These are phyloP conservation scores for Myxocyprinus asiaticus DNA, from an alignment of 2,113 vertebrate genomes.

Conservation along the genomic window DNA sequence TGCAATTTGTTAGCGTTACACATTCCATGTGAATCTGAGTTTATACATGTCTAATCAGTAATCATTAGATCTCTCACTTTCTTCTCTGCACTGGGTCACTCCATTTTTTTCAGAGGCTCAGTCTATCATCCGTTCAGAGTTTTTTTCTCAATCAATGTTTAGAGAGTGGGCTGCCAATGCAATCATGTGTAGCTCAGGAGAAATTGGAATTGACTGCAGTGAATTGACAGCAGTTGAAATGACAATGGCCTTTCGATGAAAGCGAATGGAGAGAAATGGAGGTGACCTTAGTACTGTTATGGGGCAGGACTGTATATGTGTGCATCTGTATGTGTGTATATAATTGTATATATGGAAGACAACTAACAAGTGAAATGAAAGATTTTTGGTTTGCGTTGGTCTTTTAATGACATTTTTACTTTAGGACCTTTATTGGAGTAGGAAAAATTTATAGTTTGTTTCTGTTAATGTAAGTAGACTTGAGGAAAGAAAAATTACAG, in stretches of 20 bases:
- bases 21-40: conserved; percentile 9
- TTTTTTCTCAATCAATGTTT: conserved; percentile 27
- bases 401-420: not conserved
- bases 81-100: not conserved
- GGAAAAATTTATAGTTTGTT: no score
- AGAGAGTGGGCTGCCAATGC: conserved; percentile 33
- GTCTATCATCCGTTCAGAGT: conserved; percentile 32
- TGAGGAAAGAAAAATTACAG: no score
- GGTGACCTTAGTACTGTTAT: conserved; percentile 20
- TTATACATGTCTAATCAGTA: conserved; percentile 33
- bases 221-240: conserved; percentile 26
- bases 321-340: conserved; percentile 44
- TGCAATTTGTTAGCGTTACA: conserved; percentile 29
- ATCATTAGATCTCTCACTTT: conserved; percentile 21
- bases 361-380: not conserved
- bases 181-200: conserved; percentile 12
- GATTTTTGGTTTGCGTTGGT: not conserved
- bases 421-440: no score
- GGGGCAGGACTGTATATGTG: conserved; percentile 39
- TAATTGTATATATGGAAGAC: not conserved
- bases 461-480: no score
- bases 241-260: conserved; percentile 25
- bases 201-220: conserved; percentile 40
- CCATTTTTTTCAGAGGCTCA: not conserved
- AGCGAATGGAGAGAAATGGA: conserved; percentile 30